Evolutionary conservation across 2,113 vertebrate species (phyloP).

Genomic region (Chaetorhynchus papuensis): DNA sequence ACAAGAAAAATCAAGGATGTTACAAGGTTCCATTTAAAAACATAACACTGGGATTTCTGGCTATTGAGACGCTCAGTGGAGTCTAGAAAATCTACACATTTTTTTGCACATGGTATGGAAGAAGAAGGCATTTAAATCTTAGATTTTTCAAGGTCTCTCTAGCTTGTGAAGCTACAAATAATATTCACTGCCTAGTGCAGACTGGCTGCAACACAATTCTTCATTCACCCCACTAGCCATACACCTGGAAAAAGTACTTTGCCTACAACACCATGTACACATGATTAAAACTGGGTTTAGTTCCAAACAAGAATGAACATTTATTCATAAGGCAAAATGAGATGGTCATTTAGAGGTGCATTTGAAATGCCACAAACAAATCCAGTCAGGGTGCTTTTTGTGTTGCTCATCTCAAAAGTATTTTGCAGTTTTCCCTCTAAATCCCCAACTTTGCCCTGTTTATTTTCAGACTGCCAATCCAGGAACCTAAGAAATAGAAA

Average conservation of each 20-base stretch:
- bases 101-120: background rate
- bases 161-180: background rate
- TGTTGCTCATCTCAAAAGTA: background rate
- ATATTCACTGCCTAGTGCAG: background rate
- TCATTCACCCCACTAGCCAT: background rate
- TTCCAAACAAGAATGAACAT: background rate
- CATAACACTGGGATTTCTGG: background rate
- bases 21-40: background rate
- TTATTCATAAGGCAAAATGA: background rate
- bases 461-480: background rate
- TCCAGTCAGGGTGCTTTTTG: background rate
- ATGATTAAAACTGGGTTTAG: background rate
- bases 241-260: background rate
- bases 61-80: background rate
- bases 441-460: background rate
- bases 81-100: background rate
- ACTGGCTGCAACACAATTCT: background rate
- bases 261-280: background rate
- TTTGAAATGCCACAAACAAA: background rate
- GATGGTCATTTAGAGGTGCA: background rate
- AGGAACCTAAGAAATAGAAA: background rate
- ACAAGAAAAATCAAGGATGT: background rate
- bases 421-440: background rate
- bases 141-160: background rate
- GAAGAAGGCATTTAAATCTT: background rate